Percentiles rank a stretch among this genome's conserved stretches.
Evolutionary conservation across 1,140 invertebrate species (phyloP).

Genomic region (Chironomus tepperi): DNA sequence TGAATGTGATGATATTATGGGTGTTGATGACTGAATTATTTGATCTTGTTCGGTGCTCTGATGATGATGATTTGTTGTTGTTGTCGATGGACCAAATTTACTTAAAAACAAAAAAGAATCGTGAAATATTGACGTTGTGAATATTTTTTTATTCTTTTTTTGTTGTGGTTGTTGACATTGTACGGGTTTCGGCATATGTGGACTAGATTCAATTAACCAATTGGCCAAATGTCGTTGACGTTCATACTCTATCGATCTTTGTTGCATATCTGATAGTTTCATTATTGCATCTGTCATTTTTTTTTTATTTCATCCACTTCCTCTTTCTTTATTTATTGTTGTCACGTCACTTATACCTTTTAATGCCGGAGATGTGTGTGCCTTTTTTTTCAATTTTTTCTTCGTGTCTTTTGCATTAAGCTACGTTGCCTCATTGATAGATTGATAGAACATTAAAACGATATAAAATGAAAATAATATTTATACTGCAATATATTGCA

Average conservation of each 20-base stretch:
- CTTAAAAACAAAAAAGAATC: background rate
- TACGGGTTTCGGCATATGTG: constrained; percentile 37
- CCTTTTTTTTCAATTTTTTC: background rate
- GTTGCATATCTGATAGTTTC: constrained; percentile 35
- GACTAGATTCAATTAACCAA: constrained; percentile 39
- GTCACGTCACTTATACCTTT: too few relatives aligned
- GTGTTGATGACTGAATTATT: background rate
- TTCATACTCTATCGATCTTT: constrained; percentile 39
- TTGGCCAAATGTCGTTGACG: constrained; percentile 40
- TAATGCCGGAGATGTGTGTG: background rate
- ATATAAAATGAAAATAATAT: background rate
- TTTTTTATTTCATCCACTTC: background rate
- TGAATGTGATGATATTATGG: background rate
- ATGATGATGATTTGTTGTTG: background rate
- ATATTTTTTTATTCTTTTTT: constrained; percentile 25
- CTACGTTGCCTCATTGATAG: background rate
- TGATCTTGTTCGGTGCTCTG: background rate
- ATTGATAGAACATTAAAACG: constrained; percentile 10
- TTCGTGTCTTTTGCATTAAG: background rate
- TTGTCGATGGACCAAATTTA: background rate
- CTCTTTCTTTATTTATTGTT: background rate
- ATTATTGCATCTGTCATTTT: constrained; percentile 34
- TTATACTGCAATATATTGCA: background rate
- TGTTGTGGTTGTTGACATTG: constrained; percentile 26
- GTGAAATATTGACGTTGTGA: background rate